Evolutionary conservation across 2,113 vertebrate species (phyloP).

Genomic region (Asarcornis scutulata): DNA sequence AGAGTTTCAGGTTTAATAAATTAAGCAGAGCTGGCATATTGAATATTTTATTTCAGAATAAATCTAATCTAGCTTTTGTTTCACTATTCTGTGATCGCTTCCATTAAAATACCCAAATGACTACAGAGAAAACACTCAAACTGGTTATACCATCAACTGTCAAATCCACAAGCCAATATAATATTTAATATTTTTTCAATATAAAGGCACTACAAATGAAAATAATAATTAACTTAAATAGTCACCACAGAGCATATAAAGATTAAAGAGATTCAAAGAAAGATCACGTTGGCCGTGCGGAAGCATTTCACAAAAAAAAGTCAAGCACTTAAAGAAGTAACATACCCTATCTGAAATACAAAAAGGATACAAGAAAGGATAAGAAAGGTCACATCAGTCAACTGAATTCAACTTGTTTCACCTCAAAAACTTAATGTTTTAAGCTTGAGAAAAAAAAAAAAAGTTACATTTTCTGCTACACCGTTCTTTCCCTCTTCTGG

Average conservation of each 20-base stretch:
- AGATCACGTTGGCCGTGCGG: rapidly evolving
- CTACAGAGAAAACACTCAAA: neutral
- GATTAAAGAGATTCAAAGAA: neutral
- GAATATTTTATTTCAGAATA: neutral
- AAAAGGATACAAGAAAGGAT: neutral
- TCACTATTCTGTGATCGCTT: neutral
- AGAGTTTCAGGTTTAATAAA: neutral
- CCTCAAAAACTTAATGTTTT: neutral
- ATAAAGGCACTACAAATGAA: neutral
- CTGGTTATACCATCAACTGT: neutral
- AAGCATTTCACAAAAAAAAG: neutral
- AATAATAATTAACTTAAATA: neutral
- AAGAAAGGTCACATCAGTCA: neutral
- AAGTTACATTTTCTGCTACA: neutral
- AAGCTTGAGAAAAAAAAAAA: neutral
- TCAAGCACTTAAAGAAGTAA: neutral
- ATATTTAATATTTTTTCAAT: neutral
- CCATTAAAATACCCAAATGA: neutral
- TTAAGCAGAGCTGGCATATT: neutral
- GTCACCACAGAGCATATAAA: neutral
- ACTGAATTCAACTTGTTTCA: neutral
- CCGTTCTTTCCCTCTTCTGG: neutral
- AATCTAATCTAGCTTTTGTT: neutral
- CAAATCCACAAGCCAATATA: neutral
- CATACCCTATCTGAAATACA: neutral